Conservation (phyloP, 2,888 invertebrate genomes). For the Mythimna loreyi region DNA sequence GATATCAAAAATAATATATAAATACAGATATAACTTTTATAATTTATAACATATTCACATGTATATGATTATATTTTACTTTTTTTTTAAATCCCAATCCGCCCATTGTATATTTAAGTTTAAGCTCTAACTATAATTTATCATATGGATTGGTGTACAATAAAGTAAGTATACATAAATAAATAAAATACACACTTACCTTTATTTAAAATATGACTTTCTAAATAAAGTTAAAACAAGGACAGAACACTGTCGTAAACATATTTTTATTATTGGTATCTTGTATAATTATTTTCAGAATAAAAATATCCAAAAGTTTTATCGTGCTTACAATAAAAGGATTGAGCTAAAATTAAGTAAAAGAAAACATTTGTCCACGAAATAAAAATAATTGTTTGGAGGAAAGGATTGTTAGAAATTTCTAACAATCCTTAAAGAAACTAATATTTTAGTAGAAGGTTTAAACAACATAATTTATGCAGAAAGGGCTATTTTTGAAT, state of each 20-base stretch:
- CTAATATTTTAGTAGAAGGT: conserved; percentile 15
- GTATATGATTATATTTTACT: not conserved
- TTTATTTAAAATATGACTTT: not conserved
- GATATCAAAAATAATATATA: no score
- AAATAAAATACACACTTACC: no score
- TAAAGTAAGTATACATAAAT: no score
- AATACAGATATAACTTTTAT: no score
- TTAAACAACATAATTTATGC: conserved; percentile 22
- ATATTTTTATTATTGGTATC: conserved; percentile 2
- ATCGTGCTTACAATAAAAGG: conserved; percentile 23
- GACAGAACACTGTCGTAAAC: not conserved
- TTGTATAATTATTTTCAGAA: conserved; percentile 8
- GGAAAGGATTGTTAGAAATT: conserved; percentile 35
- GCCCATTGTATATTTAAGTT: no score
- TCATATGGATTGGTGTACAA: no score
- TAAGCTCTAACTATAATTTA: no score
- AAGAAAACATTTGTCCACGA: conserved; percentile 30
- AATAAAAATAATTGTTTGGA: conserved; percentile 26
- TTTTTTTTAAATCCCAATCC: no score
- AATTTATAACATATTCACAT: not conserved
- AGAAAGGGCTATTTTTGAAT: conserved; percentile 15
- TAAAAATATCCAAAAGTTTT: conserved; percentile 40
- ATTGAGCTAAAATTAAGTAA: conserved; percentile 15
- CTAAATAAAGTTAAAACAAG: not conserved
- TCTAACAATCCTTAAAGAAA: no score